A percentile compares a stretch with the other conserved stretches of the same genome.
Conservation (phyloP, 2,797 vertebrate genomes). For the Chaenodraco wilsoni region DNA sequence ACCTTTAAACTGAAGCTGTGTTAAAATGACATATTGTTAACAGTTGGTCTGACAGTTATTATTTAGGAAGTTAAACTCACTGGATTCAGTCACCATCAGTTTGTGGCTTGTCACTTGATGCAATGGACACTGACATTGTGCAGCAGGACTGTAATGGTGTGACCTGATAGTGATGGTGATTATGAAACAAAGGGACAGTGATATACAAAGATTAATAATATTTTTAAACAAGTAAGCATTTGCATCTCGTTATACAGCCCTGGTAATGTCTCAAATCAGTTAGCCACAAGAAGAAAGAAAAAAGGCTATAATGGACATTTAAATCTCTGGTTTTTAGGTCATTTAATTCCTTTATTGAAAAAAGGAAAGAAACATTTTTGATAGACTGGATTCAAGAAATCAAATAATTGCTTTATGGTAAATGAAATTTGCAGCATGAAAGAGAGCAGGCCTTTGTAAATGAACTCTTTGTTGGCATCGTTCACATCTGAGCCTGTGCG, state of each 20-base stretch:
- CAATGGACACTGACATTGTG: neutral
- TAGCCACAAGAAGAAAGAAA: neutral
- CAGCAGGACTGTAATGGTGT: neutral
- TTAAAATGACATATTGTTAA: neutral
- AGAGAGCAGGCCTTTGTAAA: constrained; percentile 38
- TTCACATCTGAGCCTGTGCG: constrained; percentile 20
- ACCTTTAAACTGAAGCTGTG: neutral
- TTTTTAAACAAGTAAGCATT: neutral
- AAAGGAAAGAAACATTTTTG: neutral
- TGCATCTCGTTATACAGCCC: neutral
- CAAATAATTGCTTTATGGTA: constrained; percentile 17
- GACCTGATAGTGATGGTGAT: neutral
- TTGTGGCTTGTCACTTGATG: neutral
- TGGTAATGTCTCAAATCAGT: neutral
- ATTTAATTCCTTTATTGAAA: constrained; percentile 3
- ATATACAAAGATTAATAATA: neutral
- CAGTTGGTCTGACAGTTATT: too few species aligned
- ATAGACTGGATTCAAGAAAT: constrained; percentile 6
- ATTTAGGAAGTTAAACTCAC: neutral
- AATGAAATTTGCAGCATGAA: constrained; percentile 29
- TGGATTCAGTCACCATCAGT: neutral
- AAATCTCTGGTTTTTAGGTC: neutral
- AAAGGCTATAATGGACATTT: neutral
- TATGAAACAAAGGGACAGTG: neutral
- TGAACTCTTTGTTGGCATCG: constrained; percentile 52